Evolutionary conservation across 2,888 invertebrate species (phyloP).

Genomic region (Calliopum simillimum): DNA sequence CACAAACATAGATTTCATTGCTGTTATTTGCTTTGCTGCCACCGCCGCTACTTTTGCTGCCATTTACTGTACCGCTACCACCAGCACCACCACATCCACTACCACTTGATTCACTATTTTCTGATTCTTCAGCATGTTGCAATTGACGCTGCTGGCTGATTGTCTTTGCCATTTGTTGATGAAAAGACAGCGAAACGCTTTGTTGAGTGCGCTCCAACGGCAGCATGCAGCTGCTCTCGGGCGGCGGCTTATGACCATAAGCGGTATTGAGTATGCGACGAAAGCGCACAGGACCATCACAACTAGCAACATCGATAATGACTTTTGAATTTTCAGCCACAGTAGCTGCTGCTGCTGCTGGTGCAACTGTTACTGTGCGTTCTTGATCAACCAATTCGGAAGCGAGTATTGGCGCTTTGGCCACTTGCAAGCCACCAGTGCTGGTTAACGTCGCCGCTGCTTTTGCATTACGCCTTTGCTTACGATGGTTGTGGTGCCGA

Average conservation of each 20-base stretch:
- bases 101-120: conserved; percentile 52
- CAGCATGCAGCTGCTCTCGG: conserved; percentile 44
- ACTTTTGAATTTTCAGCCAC: conserved; percentile 67
- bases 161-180: conserved; percentile 67
- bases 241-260: conserved; percentile 72
- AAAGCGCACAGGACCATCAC: conserved; percentile 90
- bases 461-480: conserved; percentile 34
- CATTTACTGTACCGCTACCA: conserved; percentile 20
- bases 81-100: conserved; percentile 32
- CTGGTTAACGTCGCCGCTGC: conserved; percentile 15
- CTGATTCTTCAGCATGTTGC: conserved; percentile 56
- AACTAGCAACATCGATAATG: conserved; percentile 88
- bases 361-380: conserved; percentile 23
- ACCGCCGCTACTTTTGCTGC: conserved; percentile 45
- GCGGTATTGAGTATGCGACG: conserved; percentile 87
- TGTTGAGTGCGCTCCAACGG: conserved; percentile 63
- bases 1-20: conserved; percentile 74
- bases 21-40: conserved; percentile 48
- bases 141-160: conserved; percentile 64
- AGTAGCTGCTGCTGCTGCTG: neutral
- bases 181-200: conserved; percentile 65
- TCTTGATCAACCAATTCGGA: conserved; percentile 44
- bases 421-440: conserved; percentile 47
- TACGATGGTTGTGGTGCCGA: conserved; percentile 25
- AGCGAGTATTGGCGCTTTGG: conserved; percentile 51